Evolutionary conservation across 2,113 vertebrate species (phyloP).

Genomic region (Osmerus eperlanus): DNA sequence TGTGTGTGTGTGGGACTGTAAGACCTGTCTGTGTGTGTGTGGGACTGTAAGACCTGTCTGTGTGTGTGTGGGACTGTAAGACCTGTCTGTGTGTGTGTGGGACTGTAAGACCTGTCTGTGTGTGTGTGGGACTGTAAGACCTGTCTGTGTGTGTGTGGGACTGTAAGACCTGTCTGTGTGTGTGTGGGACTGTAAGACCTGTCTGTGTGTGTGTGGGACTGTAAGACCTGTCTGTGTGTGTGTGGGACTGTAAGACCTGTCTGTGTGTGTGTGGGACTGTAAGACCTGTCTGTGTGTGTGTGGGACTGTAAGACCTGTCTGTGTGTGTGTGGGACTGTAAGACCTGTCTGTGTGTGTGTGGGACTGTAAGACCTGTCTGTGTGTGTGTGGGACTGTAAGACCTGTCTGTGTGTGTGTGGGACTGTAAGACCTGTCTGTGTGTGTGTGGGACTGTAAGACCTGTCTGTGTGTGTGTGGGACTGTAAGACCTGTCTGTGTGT

Average conservation of each 20-base stretch:
- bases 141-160: not conserved
- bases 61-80: constrained; percentile 78
- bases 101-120: constrained; percentile 72
- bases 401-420: not conserved
- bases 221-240: constrained; percentile 68
- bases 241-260: constrained; percentile 78
- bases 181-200: constrained; percentile 78
- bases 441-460: constrained; percentile 78
- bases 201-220: not conserved
- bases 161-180: constrained; percentile 70
- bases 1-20: constrained; percentile 67
- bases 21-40: constrained; percentile 51
- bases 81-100: not conserved
- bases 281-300: constrained; percentile 54
- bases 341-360: constrained; percentile 36
- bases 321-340: constrained; percentile 73
- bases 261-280: constrained; percentile 62
- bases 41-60: constrained; percentile 75
- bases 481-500: constrained; percentile 69
- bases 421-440: constrained; percentile 71
- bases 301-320: constrained; percentile 76
- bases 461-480: not conserved
- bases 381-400: constrained; percentile 78
- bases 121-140: constrained; percentile 78
- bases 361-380: constrained; percentile 73